Evolutionary conservation across 2,888 invertebrate genomes (phyloP).

Genomic region (Andrena flavipes): DNA sequence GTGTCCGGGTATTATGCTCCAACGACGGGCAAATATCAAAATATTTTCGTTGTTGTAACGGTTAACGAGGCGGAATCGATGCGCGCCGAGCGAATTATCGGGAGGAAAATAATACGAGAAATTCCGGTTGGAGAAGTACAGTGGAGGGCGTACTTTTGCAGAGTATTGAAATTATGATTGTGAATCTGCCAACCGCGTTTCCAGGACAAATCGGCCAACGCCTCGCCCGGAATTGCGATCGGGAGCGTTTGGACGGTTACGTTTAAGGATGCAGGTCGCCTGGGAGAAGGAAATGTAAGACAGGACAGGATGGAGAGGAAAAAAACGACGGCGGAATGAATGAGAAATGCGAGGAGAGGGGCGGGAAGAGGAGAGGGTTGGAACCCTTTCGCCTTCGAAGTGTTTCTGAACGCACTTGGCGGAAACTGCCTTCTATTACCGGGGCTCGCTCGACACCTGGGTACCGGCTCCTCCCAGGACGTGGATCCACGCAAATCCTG

Average conservation of each 20-base stretch:
- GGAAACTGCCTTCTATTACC: constrained; percentile 69
- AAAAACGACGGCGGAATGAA: constrained; percentile 17
- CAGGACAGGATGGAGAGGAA: constrained; percentile 8
- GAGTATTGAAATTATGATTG: not conserved
- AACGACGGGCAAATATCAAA: constrained; percentile 10
- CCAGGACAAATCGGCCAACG: not conserved
- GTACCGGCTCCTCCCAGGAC: constrained; percentile 23
- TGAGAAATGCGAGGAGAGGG: constrained; percentile 18
- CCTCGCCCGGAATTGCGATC: not conserved
- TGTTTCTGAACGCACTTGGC: constrained; percentile 64
- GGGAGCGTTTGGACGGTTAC: too few relatives aligned
- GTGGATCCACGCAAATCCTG: constrained; percentile 66
- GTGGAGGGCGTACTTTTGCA: not conserved
- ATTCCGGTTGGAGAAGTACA: not conserved
- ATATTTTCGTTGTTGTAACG: not conserved
- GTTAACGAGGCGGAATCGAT: constrained; percentile 31
- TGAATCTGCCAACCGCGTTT: not conserved
- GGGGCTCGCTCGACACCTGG: constrained; percentile 67
- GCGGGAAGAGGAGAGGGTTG: constrained; percentile 15
- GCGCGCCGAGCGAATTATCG: constrained; percentile 16
- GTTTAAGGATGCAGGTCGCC: not conserved
- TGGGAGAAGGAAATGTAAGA: not conserved
- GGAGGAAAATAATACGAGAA: constrained; percentile 4
- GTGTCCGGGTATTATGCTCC: constrained; percentile 9
- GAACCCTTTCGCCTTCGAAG: constrained; percentile 41